Conservation (phyloP, 2,797 vertebrate genomes). For the Coregonus suidteri region DNA sequence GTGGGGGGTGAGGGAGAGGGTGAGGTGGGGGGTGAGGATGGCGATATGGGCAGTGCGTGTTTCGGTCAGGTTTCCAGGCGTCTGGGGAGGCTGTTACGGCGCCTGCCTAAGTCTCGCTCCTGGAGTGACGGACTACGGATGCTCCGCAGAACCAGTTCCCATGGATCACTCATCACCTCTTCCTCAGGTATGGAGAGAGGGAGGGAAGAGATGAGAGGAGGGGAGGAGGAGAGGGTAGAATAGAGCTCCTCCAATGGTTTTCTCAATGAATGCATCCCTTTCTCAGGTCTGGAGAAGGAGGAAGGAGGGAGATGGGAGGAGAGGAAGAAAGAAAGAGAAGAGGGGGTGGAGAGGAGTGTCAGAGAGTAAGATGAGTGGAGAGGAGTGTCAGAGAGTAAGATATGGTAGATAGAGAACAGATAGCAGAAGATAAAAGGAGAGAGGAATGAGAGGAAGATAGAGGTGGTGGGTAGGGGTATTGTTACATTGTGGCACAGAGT, state of each 20-base stretch:
- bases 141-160: constrained; percentile 76
- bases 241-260: no score
- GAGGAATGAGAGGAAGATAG: no score
- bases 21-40: constrained; percentile 70
- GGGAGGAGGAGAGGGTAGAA: neutral
- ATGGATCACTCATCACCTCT: constrained; percentile 73
- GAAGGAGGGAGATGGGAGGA: neutral
- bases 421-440: no score
- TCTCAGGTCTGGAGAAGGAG: neutral
- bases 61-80: constrained; percentile 83
- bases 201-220: neutral
- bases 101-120: constrained; percentile 83
- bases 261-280: no score
- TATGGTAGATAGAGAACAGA: no score
- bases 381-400: no score
- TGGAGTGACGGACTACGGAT: constrained; percentile 78
- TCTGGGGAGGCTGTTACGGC: constrained; percentile 83
- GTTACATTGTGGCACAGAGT: no score
- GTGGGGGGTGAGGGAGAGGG: constrained; percentile 64
- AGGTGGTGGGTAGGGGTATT: no score
- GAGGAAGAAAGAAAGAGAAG: constrained; percentile 13
- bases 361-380: constrained; percentile 10
- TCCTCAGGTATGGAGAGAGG: constrained; percentile 78
- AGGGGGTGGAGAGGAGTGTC: constrained; percentile 7
- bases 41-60: constrained; percentile 72